A percentile compares a stretch with the other conserved stretches of the same genome.
phyloP scores from a whole-genome alignment of 2,797 vertebrate species.

The Paguma larvata region DNA sequence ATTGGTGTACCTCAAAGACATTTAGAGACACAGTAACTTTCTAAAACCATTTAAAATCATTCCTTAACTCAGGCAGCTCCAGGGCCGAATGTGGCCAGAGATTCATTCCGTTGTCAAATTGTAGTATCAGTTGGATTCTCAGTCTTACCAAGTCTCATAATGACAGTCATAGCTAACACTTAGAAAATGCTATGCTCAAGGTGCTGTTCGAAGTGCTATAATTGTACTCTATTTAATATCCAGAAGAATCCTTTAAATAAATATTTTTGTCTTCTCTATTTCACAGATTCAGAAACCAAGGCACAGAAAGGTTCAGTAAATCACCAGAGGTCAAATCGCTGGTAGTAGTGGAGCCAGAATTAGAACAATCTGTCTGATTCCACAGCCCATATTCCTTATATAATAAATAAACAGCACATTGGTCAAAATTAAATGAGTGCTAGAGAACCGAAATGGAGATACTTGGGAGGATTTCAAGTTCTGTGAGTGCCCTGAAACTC shows the following conservation, averaged over 20 bases:
- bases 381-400: not conserved
- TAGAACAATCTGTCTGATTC: not conserved
- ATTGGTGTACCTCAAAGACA: not conserved
- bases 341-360: not conserved
- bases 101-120: not conserved
- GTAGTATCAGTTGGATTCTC: not conserved
- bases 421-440: not conserved
- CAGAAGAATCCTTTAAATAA: not conserved
- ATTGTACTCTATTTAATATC: not conserved
- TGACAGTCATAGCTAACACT: not conserved
- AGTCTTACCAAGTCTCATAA: not conserved
- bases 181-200: not conserved
- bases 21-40: constrained; percentile 66
- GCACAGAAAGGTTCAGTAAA: not conserved
- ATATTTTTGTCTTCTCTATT: not conserved
- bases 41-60: constrained; percentile 40
- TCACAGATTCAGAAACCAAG: not conserved
- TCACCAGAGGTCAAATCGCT: not conserved
- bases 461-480: not conserved
- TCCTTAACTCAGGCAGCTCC: not conserved
- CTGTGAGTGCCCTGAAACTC: not conserved
- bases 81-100: not conserved
- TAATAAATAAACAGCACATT: not conserved
- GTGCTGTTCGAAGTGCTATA: not conserved
- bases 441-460: not conserved